Conservation (phyloP, 1,140 invertebrate species). For the Anthonomus grandis region DNA sequence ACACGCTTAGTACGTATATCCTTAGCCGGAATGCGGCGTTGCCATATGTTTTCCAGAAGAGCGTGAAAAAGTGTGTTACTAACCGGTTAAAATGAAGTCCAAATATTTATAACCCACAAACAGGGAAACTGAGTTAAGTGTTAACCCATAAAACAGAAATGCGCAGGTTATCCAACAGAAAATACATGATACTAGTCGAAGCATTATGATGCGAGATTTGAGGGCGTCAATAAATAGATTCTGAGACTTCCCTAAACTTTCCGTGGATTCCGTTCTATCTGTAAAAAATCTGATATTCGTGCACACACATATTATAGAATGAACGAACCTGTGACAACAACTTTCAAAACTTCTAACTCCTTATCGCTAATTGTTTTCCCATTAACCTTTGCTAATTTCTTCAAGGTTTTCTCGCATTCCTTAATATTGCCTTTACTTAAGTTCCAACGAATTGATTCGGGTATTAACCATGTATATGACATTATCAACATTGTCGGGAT, state of each 20-base stretch:
- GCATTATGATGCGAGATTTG: conserved; percentile 56
- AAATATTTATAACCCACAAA: conserved; percentile 69
- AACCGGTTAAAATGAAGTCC: conserved; percentile 64
- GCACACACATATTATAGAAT: background rate
- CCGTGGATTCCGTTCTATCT: conserved; percentile 1
- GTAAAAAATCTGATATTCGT: background rate
- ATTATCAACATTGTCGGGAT: conserved; percentile 35
- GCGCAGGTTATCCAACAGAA: conserved; percentile 68
- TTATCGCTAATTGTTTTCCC: conserved; percentile 57
- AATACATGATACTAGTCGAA: conserved; percentile 60
- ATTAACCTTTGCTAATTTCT: conserved; percentile 57
- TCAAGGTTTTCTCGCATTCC: conserved; percentile 50
- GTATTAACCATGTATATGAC: conserved; percentile 47
- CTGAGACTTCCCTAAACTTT: conserved; percentile 8
- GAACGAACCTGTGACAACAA: background rate
- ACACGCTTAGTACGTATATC: no score
- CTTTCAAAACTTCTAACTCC: conserved; percentile 47
- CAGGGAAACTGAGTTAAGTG: conserved; percentile 72
- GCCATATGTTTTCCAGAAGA: no score
- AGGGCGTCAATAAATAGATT: conserved; percentile 52
- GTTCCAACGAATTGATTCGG: conserved; percentile 55
- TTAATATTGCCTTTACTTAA: conserved; percentile 50
- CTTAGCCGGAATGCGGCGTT: no score
- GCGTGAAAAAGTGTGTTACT: no score
- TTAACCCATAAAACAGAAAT: conserved; percentile 79